A percentile compares a stretch with the other conserved stretches of the same genome.
phyloP scores from a whole-genome alignment of 1,140 invertebrate genomes.

The Aphelinus certus region DNA sequence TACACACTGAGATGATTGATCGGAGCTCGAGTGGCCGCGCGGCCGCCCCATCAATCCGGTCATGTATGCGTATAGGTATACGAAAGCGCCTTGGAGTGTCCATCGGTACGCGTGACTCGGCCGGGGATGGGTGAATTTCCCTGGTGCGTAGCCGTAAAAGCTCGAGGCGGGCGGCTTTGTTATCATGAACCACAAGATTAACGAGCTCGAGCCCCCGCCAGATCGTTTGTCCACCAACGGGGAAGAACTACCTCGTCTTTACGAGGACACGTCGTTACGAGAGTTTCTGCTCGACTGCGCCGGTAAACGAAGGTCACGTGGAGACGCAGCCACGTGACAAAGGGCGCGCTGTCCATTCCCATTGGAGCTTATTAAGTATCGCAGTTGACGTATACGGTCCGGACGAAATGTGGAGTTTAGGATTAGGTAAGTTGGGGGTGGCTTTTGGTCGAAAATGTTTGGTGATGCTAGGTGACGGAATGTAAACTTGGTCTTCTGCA shows the following conservation, averaged over 20 bases:
- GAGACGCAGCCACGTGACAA: neutral
- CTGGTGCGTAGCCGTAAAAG: neutral
- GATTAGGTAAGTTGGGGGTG: too few species aligned
- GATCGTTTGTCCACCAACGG: conserved; percentile 35
- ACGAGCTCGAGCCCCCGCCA: conserved; percentile 44
- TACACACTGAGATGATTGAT: conserved; percentile 19
- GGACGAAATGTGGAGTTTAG: too few species aligned
- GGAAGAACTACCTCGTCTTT: too few species aligned
- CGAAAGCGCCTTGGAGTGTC: neutral
- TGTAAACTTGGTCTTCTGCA: too few species aligned
- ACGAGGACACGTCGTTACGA: neutral
- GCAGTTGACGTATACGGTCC: too few species aligned
- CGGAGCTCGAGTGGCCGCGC: neutral
- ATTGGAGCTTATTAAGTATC: too few species aligned
- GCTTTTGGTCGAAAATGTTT: too few species aligned
- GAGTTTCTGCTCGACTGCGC: neutral
- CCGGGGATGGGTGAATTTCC: conserved; percentile 1
- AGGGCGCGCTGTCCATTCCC: too few species aligned
- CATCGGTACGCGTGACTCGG: neutral
- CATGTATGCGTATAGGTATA: too few species aligned
- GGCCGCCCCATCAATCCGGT: neutral
- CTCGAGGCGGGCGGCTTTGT: conserved; percentile 37
- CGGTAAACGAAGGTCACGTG: neutral
- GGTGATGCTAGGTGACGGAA: too few species aligned
- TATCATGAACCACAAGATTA: conserved; percentile 44